These are phyloP conservation scores for Chrysopilus asiliformis DNA, from an alignment of 2,888 invertebrate genomes.

Conservation along the genomic window DNA sequence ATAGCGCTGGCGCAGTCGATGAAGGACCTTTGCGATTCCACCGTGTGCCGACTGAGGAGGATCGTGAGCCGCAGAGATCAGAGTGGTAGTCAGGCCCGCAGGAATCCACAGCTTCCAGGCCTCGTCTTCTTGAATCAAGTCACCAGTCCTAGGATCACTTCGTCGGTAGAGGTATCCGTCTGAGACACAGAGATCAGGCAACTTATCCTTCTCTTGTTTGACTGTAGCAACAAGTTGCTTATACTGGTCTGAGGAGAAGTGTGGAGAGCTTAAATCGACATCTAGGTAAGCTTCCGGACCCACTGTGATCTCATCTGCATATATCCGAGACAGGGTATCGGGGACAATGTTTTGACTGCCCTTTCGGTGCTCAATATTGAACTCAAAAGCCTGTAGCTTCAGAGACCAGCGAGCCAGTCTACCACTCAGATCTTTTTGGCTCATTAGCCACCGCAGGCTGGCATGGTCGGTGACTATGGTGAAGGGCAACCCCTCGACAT, in stretches of 20 bases:
- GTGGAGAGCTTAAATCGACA: background rate
- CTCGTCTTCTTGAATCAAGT: constrained; percentile 4
- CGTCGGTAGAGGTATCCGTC: constrained; percentile 10
- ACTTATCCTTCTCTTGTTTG: background rate
- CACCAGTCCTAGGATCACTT: constrained; percentile 5
- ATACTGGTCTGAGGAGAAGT: constrained; percentile 7
- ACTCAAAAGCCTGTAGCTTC: constrained; percentile 14
- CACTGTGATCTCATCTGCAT: constrained; percentile 3
- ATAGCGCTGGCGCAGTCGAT: constrained; percentile 7
- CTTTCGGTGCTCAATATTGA: no score
- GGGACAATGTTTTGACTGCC: constrained; percentile 19
- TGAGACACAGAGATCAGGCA: constrained; percentile 11
- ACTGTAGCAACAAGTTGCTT: background rate
- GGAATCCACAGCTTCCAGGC: constrained; percentile 17
- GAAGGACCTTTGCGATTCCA: constrained; percentile 5
- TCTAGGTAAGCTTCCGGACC: background rate
- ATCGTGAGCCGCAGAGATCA: constrained; percentile 6
- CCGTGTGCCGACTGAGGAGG: constrained; percentile 4
- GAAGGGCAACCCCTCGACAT: no score
- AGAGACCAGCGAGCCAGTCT: constrained; percentile 13
- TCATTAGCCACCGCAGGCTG: no score
- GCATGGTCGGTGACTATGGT: no score
- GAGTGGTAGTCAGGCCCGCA: constrained; percentile 1
- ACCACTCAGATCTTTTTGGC: no score
- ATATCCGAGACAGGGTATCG: constrained; percentile 18